Conservation (phyloP, 2,888 invertebrate species). For the Netelia fuscicornis region DNA sequence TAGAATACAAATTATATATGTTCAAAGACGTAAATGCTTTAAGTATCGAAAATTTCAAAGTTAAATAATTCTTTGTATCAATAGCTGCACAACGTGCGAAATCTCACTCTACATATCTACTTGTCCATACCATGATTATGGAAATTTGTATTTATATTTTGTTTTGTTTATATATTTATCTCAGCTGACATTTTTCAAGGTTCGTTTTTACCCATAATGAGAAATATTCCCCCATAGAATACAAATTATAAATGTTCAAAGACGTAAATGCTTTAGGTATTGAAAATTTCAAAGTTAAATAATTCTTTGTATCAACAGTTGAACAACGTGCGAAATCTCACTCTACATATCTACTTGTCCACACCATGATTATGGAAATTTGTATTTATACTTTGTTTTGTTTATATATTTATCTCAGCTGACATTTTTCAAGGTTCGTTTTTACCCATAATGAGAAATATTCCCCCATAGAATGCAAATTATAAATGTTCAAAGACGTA, state of each 20-base stretch:
- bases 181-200: background rate
- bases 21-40: too few species aligned
- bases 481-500: too few species aligned
- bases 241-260: too few species aligned
- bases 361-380: too few species aligned
- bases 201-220: background rate
- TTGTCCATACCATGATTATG: too few species aligned
- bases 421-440: background rate
- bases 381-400: background rate
- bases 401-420: background rate
- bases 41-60: too few species aligned
- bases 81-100: too few species aligned
- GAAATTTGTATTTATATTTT: background rate
- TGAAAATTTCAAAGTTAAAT: too few species aligned
- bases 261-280: too few species aligned
- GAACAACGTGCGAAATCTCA: background rate
- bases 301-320: too few species aligned
- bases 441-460: background rate
- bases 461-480: background rate
- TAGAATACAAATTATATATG: too few species aligned
- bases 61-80: too few species aligned
- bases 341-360: background rate
- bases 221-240: background rate
- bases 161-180: background rate
- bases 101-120: slow-evolving; percentile 2